Percentiles rank a stretch among this genome's conserved stretches.
Evolutionary conservation across 1,140 invertebrate genomes (phyloP).

Genomic region (Asbolus verrucosus): DNA sequence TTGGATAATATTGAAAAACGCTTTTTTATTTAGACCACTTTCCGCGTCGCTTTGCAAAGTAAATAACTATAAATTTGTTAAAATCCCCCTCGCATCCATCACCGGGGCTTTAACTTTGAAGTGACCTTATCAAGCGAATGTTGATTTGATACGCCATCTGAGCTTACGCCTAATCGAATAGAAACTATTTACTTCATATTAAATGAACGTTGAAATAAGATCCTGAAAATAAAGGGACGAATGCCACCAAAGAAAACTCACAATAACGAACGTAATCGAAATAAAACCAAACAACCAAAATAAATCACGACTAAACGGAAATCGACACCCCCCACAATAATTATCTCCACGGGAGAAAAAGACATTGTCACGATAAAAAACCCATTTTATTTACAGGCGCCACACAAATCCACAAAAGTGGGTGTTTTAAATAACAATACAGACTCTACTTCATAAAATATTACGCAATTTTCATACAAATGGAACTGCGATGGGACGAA

Average conservation of each 20-base stretch:
- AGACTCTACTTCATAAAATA: too few species aligned
- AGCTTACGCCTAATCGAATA: constrained; percentile 53
- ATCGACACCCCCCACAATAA: constrained; percentile 9
- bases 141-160: constrained; percentile 52
- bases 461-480: too few species aligned
- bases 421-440: too few species aligned
- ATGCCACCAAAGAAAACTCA: constrained; percentile 26
- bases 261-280: constrained; percentile 39
- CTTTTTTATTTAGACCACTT: constrained; percentile 20
- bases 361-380: too few species aligned
- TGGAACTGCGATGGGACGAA: too few species aligned
- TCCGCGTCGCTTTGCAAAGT: constrained; percentile 46
- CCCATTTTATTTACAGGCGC: too few species aligned
- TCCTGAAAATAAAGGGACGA: constrained; percentile 44
- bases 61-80: constrained; percentile 53
- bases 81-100: constrained; percentile 50
- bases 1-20: constrained; percentile 45
- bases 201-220: constrained; percentile 55
- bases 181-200: constrained; percentile 55
- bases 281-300: constrained; percentile 33
- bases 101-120: constrained; percentile 49
- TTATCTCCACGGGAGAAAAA: background rate
- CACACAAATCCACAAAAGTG: too few species aligned
- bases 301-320: constrained; percentile 32
- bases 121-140: constrained; percentile 54